Percentiles rank a stretch among this genome's conserved stretches.
Conservation (phyloP, 2,888 invertebrate genomes). For the Agapetus fuscipes region DNA sequence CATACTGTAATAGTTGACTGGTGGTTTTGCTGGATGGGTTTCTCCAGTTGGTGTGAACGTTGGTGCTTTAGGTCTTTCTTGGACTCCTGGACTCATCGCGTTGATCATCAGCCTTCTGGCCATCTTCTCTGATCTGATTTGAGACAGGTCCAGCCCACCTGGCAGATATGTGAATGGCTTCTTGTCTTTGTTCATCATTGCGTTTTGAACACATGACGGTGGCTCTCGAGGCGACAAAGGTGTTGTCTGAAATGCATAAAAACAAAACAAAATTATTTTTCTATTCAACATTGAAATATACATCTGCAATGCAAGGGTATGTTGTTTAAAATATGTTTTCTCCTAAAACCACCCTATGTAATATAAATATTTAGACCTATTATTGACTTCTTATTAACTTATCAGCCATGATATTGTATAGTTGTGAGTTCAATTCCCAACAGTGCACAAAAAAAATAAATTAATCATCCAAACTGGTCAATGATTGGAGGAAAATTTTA, state of each 20-base stretch:
- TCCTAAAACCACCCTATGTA: too few species aligned
- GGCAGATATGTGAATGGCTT: conserved; percentile 94
- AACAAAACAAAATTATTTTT: background rate
- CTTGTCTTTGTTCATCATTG: conserved; percentile 88
- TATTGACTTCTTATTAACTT: too few species aligned
- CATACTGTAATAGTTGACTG: conserved; percentile 36
- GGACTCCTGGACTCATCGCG: conserved; percentile 59
- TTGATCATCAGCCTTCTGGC: conserved; percentile 57
- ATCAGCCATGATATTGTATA: too few species aligned
- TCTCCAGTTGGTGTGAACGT: conserved; percentile 42
- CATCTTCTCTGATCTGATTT: conserved; percentile 87
- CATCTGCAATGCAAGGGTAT: too few species aligned
- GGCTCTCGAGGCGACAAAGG: conserved; percentile 39
- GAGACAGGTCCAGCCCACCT: conserved; percentile 82
- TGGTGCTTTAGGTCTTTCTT: conserved; percentile 47
- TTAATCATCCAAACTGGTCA: too few species aligned
- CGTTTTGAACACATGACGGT: conserved; percentile 78
- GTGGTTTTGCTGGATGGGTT: conserved; percentile 32
- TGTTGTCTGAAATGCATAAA: conserved; percentile 12
- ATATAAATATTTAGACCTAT: too few species aligned
- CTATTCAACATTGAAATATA: too few species aligned
- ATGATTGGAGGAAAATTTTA: too few species aligned
- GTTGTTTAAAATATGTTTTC: too few species aligned
- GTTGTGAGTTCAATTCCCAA: too few species aligned
- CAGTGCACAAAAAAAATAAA: too few species aligned